Evolutionary conservation across 2,888 invertebrate genomes (phyloP).

Genomic region (Volucella inflata): DNA sequence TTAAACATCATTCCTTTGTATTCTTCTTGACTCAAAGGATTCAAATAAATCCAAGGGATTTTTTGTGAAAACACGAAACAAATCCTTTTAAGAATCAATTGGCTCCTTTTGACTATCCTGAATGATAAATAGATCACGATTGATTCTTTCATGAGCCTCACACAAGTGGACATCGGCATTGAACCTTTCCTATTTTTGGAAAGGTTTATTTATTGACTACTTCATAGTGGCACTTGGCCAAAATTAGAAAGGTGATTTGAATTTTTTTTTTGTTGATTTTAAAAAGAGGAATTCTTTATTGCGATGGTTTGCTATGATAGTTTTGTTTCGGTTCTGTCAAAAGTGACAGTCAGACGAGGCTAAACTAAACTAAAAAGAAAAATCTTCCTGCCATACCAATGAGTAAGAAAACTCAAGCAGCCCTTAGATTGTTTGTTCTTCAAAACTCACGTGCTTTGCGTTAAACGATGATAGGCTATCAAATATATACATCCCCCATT

Average conservation of each 20-base stretch:
- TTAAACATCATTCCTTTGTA: no score
- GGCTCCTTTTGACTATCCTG: neutral
- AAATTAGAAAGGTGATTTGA: neutral
- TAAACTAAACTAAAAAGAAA: no score
- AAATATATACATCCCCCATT: no score
- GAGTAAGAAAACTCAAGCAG: no score
- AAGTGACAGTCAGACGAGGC: no score
- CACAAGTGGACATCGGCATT: conserved; percentile 12
- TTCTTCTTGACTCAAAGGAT: neutral
- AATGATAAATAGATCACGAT: conserved; percentile 26
- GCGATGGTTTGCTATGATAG: conserved; percentile 5
- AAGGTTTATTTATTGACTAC: neutral
- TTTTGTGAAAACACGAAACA: neutral
- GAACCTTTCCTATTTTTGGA: conserved; percentile 11
- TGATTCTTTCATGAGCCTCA: conserved; percentile 23
- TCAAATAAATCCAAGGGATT: conserved; percentile 10
- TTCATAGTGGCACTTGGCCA: conserved; percentile 14
- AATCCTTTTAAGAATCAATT: neutral
- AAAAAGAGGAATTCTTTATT: neutral
- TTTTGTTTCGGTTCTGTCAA: neutral
- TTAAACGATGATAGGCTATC: no score
- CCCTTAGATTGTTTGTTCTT: neutral
- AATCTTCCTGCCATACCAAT: no score
- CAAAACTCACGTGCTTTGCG: no score
- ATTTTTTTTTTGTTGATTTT: neutral